Base-by-base conservation (phyloP, 1,140 invertebrate genomes). In the Cheumatopsyche charites region DNA sequence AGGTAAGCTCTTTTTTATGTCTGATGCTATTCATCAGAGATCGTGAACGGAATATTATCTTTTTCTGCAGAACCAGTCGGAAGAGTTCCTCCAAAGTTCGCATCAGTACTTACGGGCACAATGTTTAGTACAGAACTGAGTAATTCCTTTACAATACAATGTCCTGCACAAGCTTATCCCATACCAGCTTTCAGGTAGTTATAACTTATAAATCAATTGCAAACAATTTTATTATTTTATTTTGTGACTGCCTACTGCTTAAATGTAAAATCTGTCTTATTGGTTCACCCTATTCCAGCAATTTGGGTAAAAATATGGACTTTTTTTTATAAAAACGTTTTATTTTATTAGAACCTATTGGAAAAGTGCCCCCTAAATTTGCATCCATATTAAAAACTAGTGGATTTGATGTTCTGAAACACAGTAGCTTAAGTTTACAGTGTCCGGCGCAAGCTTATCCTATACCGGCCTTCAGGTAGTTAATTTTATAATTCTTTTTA, bases 371-470 rank as follows among this genome's bases (percentile, higher is more conserved):
- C 63, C 87, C 82, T 58, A 83, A 79, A 79, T 86, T 80, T 75
- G 78, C 83, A 1, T 79, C 81, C 0, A 80, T 82, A 47, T 77
- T 85, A 67, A 86, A 87, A 79, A 81, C 84, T 75, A 86, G 82
- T 26, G 83, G 82, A 79, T 83, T 83, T 72, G 82, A 81, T 76
- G 77, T 79, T 70, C 81, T 79, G 77, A 41, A 74, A 26, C 76
- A 76, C 79, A 79, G 80, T 47, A 71, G 72, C 63, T 78, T 79
- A 71, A 78, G 79, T 17, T 79, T 85, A 55, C 83, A 88, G 70
- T 91, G 89, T 81, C 86, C 88, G 52, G 90, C 89, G 41, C 89
- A 90, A 81, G 89, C 87, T 36, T 90, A 86, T 79, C 89, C 89
- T 58, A 85, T 87, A 41, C 87, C 87, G 62, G 77, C 80, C 69